Evolutionary conservation across 2,888 invertebrate species (phyloP).

Genomic region (Agrypnus murinus): DNA sequence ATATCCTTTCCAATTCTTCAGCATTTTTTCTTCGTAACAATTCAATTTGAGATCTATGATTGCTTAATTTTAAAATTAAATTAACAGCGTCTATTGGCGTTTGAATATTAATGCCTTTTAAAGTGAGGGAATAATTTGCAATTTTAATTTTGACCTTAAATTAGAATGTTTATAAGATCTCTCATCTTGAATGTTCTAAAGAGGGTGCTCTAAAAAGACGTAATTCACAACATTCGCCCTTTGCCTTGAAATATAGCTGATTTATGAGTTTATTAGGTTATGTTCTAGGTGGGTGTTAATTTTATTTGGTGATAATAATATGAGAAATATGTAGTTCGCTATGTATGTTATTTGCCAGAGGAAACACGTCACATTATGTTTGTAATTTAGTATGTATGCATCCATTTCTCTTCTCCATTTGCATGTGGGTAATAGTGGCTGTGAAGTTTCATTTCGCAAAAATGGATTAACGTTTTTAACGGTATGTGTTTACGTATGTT

Average conservation of each 20-base stretch:
- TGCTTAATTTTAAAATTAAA: constrained; percentile 12
- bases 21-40: too few relatives aligned
- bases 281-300: constrained; percentile 12
- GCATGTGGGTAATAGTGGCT: too few relatives aligned
- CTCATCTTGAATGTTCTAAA: neutral
- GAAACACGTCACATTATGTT: neutral
- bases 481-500: too few relatives aligned
- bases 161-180: neutral
- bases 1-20: too few relatives aligned
- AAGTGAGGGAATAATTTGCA: constrained; percentile 10
- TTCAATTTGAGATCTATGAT: neutral
- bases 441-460: too few relatives aligned
- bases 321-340: neutral
- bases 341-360: neutral
- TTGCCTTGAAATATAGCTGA: constrained; percentile 3
- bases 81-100: constrained; percentile 20
- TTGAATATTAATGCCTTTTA: constrained; percentile 23
- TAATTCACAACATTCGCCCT: constrained; percentile 8
- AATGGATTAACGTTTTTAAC: too few relatives aligned
- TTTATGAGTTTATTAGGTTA: constrained; percentile 14
- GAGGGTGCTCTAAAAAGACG: too few relatives aligned
- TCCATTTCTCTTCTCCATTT: too few relatives aligned
- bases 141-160: constrained; percentile 24
- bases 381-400: too few relatives aligned
- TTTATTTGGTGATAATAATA: constrained; percentile 11